phyloP scores from a whole-genome alignment of 2,888 invertebrate genomes.

The Chymomyza fuscimana region DNA sequence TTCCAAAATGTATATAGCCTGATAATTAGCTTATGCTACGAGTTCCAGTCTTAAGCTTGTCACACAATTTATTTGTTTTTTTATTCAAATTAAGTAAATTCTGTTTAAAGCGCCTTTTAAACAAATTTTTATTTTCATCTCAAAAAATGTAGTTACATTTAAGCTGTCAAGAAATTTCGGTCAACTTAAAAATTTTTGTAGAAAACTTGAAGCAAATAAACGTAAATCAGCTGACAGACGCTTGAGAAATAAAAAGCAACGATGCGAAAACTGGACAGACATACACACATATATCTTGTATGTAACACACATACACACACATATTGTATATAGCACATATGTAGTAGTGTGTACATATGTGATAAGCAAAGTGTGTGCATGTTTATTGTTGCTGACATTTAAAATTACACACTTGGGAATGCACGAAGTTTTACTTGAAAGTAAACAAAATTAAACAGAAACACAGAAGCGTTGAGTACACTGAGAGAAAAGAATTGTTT shows the following conservation, averaged over 20 bases:
- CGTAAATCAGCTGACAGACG: constrained; percentile 43
- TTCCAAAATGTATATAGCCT: too few species aligned
- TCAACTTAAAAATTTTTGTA: constrained; percentile 1
- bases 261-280: constrained; percentile 3
- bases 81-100: too few species aligned
- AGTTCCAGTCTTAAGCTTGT: too few species aligned
- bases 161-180: not conserved
- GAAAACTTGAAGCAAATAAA: constrained; percentile 22
- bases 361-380: constrained; percentile 18
- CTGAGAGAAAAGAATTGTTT: not conserved
- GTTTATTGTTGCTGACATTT: constrained; percentile 69
- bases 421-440: constrained; percentile 62
- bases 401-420: constrained; percentile 71
- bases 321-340: not conserved
- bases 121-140: too few species aligned
- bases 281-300: not conserved
- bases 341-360: constrained; percentile 4
- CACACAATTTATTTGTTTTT: too few species aligned
- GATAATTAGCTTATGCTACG: too few species aligned
- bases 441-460: constrained; percentile 67
- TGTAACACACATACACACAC: not conserved
- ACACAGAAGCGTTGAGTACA: constrained; percentile 10
- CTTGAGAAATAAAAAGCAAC: constrained; percentile 11
- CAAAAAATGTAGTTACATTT: too few species aligned
- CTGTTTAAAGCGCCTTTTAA: too few species aligned